Evolutionary conservation across 2,888 invertebrate species (phyloP), one percentile per base, ranked within the genome.

Genomic region (Taphrorychus bicolor): DNA sequence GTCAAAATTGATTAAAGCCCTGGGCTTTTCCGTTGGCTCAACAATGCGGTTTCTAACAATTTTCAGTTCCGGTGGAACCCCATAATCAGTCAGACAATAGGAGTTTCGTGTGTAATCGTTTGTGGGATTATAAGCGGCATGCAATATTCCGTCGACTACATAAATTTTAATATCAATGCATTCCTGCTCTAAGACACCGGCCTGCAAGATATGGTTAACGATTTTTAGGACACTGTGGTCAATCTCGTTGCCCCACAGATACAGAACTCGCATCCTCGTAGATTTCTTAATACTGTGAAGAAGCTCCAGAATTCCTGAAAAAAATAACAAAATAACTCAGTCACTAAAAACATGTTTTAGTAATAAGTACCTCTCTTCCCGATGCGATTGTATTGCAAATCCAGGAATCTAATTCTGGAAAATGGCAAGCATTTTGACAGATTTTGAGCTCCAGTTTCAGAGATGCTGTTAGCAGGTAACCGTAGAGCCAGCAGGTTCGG

Each of bases 41-140:
- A 75, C 72, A 14, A 82, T 62, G 40, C 72, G 71, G 67, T 81
- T 81, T 22, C 75, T 73, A 60, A 77, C 79, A 48, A 82, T 81
- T 72, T 77, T 77, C 60, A 82, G 64, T 51, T 79, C 78, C 7
- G 75, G 72, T 2, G 81, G 75, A 71, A 74, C 79, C 0, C 83
- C 85, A 51, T 80, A 84, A 16, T 85, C 85, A 72, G 83, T 74
- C 71, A 86, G 85, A 67, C 85, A 83, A 60, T 87, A 88, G 78
- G 87, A 87, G 5, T 84, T 75, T 64, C 86, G 85, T 56, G 87
- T 86, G 72, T 84, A 87, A 60, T 83, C 82, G 73, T 81, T 77
- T 2, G 75, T 73, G 3, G 81, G 79, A 70, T 86, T 83, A 21
- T 79, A 77, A n/a, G 83, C 84, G 18, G 81, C 75, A 45, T 81